Base-by-base conservation (phyloP, 2,113 vertebrate species). In the Chrysemys picta region DNA sequence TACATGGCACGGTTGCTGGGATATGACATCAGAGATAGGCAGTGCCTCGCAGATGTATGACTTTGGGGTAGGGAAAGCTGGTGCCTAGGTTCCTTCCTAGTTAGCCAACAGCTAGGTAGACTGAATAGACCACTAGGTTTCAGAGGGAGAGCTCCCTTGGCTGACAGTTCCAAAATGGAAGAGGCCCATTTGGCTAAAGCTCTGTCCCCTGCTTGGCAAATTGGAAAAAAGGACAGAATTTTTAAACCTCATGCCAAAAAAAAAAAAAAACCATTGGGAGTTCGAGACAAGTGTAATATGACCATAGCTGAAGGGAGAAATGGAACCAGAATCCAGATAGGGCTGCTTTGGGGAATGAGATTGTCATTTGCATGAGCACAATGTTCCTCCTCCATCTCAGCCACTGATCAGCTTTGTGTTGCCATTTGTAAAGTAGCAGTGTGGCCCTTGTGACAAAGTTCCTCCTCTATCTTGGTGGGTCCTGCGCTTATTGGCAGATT, bases 261-360 rank as follows among this genome's bases (percentile, higher is more conserved):
- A 81, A 19, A 19, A 42, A 54, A 2, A 81, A 19, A 19, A 5
- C 3, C 12, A 62, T 14, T 1, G 31, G 65, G 82, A 56, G 31
- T 29, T 1, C n/a, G 50, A 57, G 38, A 50, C 47, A 0, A 0
- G 9, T 45, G 54, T 1, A 2, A n/a, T n/a, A 25, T 19, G 89
- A 59, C 5, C 69, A 80, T 65, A 42, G 0, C 0, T 3, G 83
- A 78, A 50, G 52, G 42, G 53, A 9, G 16, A 19, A 2, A 1
- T 2, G 53, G 82, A 65, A 91, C 25, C 29, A 57, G 53, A 84
- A 22, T 25, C 75, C n/a, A 3, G 3, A 52, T 52, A 1, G 5
- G 25, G 57, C 24, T 8, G 42, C 24, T 42, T 65, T 86, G 13
- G 62, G 72, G 42, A 69, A n/a, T n/a, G 62, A 65, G 31, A 65